phyloP scores from a whole-genome alignment of 2,797 vertebrate species.

The Coendou prehensilis region DNA sequence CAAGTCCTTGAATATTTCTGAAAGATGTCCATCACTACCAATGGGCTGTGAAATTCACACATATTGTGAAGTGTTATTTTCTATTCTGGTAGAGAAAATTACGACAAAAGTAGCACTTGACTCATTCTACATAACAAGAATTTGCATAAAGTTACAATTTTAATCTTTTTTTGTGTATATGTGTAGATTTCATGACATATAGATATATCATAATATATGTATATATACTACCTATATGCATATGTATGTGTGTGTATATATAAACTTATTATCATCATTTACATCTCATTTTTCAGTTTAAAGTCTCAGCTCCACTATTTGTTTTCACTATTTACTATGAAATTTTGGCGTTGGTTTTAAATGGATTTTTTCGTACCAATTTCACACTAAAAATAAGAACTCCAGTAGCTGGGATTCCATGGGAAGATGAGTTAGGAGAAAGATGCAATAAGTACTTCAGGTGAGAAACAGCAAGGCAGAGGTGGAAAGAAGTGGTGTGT shows the following conservation, averaged over 20 bases:
- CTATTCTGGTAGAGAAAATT: neutral
- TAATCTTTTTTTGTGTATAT: neutral
- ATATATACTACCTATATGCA: neutral
- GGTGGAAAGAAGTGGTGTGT: neutral
- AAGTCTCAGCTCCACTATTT: neutral
- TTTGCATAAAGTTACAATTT: neutral
- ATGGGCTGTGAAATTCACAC: neutral
- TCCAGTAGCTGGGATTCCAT: neutral
- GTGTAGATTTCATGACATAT: neutral
- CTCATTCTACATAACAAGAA: neutral
- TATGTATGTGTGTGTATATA: neutral
- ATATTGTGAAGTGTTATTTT: neutral
- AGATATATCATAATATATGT: neutral
- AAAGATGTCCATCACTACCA: neutral
- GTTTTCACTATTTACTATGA: neutral
- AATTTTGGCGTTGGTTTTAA: conserved; percentile 1
- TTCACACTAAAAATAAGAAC: neutral
- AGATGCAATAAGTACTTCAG: accelerated
- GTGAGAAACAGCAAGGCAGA: neutral
- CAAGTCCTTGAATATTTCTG: neutral
- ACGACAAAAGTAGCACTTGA: neutral
- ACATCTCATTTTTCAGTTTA: conserved; percentile 10
- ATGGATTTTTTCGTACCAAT: neutral
- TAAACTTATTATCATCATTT: neutral
- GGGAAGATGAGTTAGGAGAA: neutral